These are phyloP conservation scores for Drosophila sordidapex DNA, from an alignment of 2,888 invertebrate genomes.

Conservation along the genomic window DNA sequence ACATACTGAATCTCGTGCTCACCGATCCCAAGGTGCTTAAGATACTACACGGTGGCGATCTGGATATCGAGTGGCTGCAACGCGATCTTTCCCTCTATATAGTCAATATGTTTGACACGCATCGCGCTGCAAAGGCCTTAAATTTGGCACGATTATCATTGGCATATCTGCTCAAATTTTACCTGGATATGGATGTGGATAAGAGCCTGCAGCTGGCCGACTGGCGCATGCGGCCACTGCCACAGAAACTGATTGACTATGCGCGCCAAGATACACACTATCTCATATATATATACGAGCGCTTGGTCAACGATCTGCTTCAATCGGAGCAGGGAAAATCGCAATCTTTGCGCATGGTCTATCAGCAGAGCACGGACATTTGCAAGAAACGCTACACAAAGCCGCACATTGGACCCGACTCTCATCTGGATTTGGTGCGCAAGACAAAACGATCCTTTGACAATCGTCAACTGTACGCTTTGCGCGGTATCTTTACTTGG, in stretches of 20 bases:
- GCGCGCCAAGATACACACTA: conserved; percentile 98
- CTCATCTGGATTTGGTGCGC: conserved; percentile 91
- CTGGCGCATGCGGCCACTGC: conserved; percentile 96
- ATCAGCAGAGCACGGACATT: conserved; percentile 90
- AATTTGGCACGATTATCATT: conserved; percentile 90
- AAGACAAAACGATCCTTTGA: conserved; percentile 93
- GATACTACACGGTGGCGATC: conserved; percentile 96
- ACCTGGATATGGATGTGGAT: conserved; percentile 92
- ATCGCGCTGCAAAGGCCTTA: conserved; percentile 92
- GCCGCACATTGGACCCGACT: conserved; percentile 88
- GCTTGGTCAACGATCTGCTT: conserved; percentile 90
- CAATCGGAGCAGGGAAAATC: conserved; percentile 87
- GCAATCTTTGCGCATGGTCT: conserved; percentile 89
- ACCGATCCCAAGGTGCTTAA: conserved; percentile 95
- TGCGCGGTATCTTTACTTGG: conserved; percentile 94
- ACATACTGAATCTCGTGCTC: conserved; percentile 94
- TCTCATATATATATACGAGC: conserved; percentile 94
- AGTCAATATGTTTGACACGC: conserved; percentile 98
- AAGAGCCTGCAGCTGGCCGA: conserved; percentile 97
- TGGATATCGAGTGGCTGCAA: conserved; percentile 97
- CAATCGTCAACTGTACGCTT: conserved; percentile 92
- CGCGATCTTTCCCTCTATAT: conserved; percentile 97
- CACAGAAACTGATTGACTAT: conserved; percentile 91
- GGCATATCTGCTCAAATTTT: conserved; percentile 91
- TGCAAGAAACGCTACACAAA: conserved; percentile 94